These are phyloP conservation scores for Tubiluchus corallicola DNA, from an alignment of 2,888 invertebrate genomes.

Conservation along the genomic window DNA sequence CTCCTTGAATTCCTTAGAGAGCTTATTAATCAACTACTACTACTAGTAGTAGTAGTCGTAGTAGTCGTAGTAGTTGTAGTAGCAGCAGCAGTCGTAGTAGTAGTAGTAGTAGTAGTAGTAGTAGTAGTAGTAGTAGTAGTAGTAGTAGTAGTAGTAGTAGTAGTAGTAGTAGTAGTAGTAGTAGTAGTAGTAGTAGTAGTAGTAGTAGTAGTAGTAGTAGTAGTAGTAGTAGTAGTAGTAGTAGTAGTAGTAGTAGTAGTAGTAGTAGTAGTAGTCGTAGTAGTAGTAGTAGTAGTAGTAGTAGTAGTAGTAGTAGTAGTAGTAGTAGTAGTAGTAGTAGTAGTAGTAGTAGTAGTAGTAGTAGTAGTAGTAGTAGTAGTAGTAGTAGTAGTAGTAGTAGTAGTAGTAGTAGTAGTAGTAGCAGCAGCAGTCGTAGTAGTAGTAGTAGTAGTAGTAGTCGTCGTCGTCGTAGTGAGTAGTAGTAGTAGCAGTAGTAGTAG, in stretches of 20 bases:
- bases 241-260: slow-evolving; percentile 8
- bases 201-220: slow-evolving; percentile 8
- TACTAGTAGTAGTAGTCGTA: no score
- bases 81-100: no score
- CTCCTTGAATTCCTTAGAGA: no score
- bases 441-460: no score
- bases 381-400: slow-evolving; percentile 8
- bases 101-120: slow-evolving; percentile 7
- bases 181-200: slow-evolving; percentile 8
- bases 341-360: slow-evolving; percentile 8
- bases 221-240: slow-evolving; percentile 7
- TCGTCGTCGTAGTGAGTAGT: no score
- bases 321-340: slow-evolving; percentile 8
- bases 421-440: no score
- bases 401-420: slow-evolving; percentile 7
- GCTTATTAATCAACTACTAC: no score
- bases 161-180: slow-evolving; percentile 8
- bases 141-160: slow-evolving; percentile 8
- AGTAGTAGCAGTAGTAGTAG: no score
- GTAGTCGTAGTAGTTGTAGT: no score
- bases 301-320: slow-evolving; percentile 8
- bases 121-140: slow-evolving; percentile 8
- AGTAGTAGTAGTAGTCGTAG: no score
- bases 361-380: slow-evolving; percentile 8
- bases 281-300: no score